Evolutionary conservation across 2,113 vertebrate genomes (phyloP), one percentile per base, ranked within the genome.

Genomic region (Notothenia coriiceps): DNA sequence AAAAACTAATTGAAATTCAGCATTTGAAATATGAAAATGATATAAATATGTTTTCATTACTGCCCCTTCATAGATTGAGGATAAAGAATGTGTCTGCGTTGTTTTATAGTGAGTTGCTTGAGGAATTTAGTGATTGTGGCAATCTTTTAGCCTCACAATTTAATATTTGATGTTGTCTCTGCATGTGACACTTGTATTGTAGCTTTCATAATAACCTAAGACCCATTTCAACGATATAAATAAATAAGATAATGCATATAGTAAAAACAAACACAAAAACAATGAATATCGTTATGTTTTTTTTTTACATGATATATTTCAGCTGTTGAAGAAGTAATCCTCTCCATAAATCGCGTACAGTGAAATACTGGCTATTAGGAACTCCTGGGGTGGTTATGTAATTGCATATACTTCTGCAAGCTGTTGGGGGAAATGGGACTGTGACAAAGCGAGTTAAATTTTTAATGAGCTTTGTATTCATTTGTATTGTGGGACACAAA

Each of bases 371-470:
- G 17, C 74, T 20, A 33, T 46, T 8, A 33, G 40, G 73, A 79
- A 22, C 68, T 77, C 65, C 61, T 69, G 22, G 75, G 60, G 15
- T 56, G 70, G 40, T 93, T 90, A 87, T 88, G 84, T 87, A 90
- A 91, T 86, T 79, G 9, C 52, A 72, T 74, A 8, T 43, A 61
- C 14, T 65, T 78, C 80, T 56, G 62, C 82, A 71, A 79, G 65
- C 84, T 82, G 77, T 76, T 77, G 60, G 56, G 29, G 47, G 43
- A 74, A 75, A 82, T 6, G 0, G 65, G 54, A 57, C 52, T 73
- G 74, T 77, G 75, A 54, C 49, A 84, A 60, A 68, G 25, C 79
- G 14, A 55, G 44, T 79, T 88, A 20, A 17, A 89, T 86, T 66
- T 83, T 79, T 84, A 70, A 89, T 86, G 83, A 86, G 52, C 1